Base-by-base conservation (phyloP, 2,888 invertebrate species). In the Brenthis daphne region DNA sequence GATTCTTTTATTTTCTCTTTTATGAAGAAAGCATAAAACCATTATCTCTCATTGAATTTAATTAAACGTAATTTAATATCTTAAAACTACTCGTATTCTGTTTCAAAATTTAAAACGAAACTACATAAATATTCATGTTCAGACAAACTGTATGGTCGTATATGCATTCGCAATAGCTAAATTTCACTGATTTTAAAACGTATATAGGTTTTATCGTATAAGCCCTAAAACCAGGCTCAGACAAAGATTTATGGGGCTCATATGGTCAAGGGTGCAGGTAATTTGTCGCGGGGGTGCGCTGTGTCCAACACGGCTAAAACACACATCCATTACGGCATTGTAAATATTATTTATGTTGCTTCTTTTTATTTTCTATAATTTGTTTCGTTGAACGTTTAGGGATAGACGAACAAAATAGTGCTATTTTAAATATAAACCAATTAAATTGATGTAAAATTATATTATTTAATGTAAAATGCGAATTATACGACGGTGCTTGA, bases 161-260 rank as follows among this genome's bases (percentile, higher is more conserved):
- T 11, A 11, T n/a, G 24, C 24, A 60, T 48, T 50, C 58, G 48
- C 29, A 60, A 60, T 29, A 60, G 47, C 47, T 43, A n/a, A 60
- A 43, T 58, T 57, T 60, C 53, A 60, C 53, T 48, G 33, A 47
- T 24, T 60, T 58, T 66, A 61, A 33, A n/a, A 14, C 16, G 58
- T 60, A 58, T 60, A 66, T 68, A 54, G 51, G 51, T 66, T 70
- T 70, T 64, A 70, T 71, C 68, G 61, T 68, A 63, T 65, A 67
- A 67, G 69, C 69, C 67, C 73, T 75, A 76, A 75, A 75, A 74
- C 65, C 74, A 72, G 73, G 71, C 73, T 68, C 77, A 81, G 83
- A 86, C 85, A 79, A 82, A 86, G 88, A 89, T 89, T 89, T 88
- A 89, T 82, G 86, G 69, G 72, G 81, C 85, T 89, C 88, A 89